phyloP scores from a whole-genome alignment of 2,888 invertebrate genomes.

The Maniola hyperantus region DNA sequence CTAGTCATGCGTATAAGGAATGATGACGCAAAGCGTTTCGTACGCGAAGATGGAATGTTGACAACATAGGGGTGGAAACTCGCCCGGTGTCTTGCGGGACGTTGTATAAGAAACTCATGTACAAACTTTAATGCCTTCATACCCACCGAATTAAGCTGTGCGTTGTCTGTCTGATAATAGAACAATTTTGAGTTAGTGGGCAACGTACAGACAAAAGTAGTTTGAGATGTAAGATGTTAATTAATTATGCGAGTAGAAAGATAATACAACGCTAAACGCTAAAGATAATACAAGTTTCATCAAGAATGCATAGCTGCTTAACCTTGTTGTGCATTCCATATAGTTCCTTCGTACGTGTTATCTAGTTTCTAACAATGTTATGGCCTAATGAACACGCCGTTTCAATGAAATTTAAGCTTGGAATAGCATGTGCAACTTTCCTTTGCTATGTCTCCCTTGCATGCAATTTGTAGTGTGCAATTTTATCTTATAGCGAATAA shows the following conservation, averaged over 20 bases:
- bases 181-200: too few relatives aligned
- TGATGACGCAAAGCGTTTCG: too few relatives aligned
- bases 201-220: too few relatives aligned
- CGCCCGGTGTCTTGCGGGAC: too few relatives aligned
- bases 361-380: slow-evolving; percentile 13
- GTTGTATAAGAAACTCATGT: too few relatives aligned
- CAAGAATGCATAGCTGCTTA: background rate
- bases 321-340: background rate
- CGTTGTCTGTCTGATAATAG: too few relatives aligned
- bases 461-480: slow-evolving; percentile 10
- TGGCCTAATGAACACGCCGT: slow-evolving; percentile 1
- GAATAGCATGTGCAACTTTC: slow-evolving; percentile 1
- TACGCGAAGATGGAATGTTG: too few relatives aligned
- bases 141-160: too few relatives aligned
- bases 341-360: background rate
- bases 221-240: too few relatives aligned
- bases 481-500: slow-evolving; percentile 5
- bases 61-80: too few relatives aligned
- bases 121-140: too few relatives aligned
- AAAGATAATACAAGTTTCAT: background rate
- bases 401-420: slow-evolving; percentile 10
- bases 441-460: slow-evolving; percentile 27
- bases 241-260: background rate
- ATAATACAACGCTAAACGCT: background rate
- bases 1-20: too few relatives aligned